Evolutionary conservation across 2,113 vertebrate genomes (phyloP).

Genomic region (Oncorhynchus kisutch): DNA sequence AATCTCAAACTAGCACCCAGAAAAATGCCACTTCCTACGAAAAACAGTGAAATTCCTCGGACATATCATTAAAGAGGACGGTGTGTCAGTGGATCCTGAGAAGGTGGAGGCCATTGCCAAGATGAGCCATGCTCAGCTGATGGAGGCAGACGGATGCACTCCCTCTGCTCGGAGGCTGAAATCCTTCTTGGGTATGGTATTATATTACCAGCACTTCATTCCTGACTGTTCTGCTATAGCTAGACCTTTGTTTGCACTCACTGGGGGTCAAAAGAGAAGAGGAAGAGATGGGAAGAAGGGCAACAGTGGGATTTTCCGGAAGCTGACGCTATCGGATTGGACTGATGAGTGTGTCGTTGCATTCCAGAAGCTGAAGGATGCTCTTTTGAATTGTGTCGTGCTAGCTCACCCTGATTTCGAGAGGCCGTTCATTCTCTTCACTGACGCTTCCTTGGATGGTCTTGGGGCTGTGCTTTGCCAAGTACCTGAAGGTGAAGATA

Average conservation of each 20-base stretch:
- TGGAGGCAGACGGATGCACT: too few species aligned
- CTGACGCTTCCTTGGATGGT: constrained; percentile 22
- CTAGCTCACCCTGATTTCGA: constrained; percentile 25
- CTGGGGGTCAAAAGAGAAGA: constrained; percentile 16
- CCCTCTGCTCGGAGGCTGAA: too few species aligned
- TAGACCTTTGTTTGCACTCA: constrained; percentile 14
- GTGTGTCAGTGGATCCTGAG: too few species aligned
- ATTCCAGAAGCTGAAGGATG: not conserved
- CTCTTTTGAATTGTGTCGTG: constrained; percentile 12
- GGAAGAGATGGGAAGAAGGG: not conserved
- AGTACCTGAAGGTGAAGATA: constrained; percentile 3
- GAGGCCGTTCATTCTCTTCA: constrained; percentile 23
- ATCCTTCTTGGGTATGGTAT: constrained; percentile 19
- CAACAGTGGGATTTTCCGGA: too few species aligned
- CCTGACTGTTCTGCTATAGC: constrained; percentile 12
- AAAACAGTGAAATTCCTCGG: too few species aligned
- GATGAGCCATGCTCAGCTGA: too few species aligned
- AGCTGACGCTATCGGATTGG: too few species aligned
- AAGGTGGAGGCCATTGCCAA: too few species aligned
- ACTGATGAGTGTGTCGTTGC: not conserved
- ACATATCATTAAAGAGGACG: too few species aligned
- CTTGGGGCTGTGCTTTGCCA: constrained; percentile 25
- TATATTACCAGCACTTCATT: constrained; percentile 28
- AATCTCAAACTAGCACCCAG: too few species aligned
- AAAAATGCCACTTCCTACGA: too few species aligned